Conservation (phyloP, 2,113 vertebrate genomes). For the Mus musculus region DNA sequence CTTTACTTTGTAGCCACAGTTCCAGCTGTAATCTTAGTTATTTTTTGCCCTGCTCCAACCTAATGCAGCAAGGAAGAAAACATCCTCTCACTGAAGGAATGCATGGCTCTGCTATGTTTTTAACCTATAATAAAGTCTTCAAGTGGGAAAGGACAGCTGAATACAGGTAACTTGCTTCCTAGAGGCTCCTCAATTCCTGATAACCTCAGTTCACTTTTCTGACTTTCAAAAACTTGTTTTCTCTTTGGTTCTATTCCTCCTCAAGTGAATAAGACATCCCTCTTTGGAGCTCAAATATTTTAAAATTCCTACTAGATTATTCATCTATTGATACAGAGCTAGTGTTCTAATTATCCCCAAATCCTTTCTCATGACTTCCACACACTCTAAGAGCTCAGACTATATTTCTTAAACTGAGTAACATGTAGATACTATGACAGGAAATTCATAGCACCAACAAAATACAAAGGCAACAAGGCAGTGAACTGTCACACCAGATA, state of each 20-base stretch:
- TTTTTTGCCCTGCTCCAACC: neutral
- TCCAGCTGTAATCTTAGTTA: neutral
- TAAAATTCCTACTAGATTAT: neutral
- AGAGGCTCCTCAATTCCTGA: neutral
- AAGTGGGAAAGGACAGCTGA: neutral
- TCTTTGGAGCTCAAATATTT: neutral
- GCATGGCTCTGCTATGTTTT: neutral
- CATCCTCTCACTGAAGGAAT: neutral
- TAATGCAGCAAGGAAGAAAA: neutral
- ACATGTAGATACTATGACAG: neutral
- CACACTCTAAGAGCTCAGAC: neutral
- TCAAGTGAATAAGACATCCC: neutral
- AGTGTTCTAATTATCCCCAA: neutral
- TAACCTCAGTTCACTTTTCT: neutral
- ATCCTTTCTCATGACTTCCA: neutral
- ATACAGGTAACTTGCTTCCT: neutral
- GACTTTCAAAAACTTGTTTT: neutral
- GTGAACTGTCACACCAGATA: neutral
- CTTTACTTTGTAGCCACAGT: neutral
- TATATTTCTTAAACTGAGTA: slow-evolving; percentile 27
- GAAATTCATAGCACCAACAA: slow-evolving; percentile 1
- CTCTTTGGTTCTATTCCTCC: neutral
- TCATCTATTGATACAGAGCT: neutral
- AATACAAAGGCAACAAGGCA: neutral
- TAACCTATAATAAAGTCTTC: neutral